phyloP scores from a whole-genome alignment of 2,888 invertebrate species.

The Lepidochrysops patricia region DNA sequence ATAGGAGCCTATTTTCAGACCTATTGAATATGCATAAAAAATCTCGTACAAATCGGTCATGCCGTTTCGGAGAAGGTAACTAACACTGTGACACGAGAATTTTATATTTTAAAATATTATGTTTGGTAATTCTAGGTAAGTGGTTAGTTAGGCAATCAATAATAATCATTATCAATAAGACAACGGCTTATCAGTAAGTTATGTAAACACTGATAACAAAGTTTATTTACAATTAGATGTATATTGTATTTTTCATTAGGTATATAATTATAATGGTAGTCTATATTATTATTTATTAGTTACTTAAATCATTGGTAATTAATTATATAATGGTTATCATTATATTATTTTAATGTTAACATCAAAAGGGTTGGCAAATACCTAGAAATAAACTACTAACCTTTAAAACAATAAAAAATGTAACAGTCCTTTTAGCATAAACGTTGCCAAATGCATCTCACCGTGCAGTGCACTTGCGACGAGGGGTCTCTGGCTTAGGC shows the following conservation, averaged over 20 bases:
- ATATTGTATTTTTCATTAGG: no score
- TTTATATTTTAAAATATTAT: not conserved
- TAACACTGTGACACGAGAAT: not conserved
- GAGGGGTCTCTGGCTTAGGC: constrained; percentile 33
- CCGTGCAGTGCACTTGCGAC: constrained; percentile 35
- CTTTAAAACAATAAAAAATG: not conserved
- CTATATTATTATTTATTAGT: no score
- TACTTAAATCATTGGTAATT: not conserved
- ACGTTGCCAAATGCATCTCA: constrained; percentile 22
- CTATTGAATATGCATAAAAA: no score
- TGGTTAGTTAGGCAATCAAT: not conserved
- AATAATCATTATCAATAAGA: not conserved
- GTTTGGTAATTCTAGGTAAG: not conserved
- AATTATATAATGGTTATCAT: no score
- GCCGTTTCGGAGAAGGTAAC: not conserved
- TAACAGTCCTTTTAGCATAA: constrained; percentile 14
- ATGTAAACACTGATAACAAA: constrained; percentile 3
- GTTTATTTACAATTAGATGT: not conserved
- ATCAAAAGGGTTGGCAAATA: no score
- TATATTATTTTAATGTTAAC: no score
- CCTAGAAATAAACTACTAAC: no score
- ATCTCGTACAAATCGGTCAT: no score
- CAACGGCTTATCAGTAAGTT: not conserved
- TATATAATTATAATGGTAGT: no score
- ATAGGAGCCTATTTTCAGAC: no score